These are phyloP conservation scores for Heliconius charithonia DNA, from an alignment of 2,888 invertebrate species.

Conservation along the genomic window DNA sequence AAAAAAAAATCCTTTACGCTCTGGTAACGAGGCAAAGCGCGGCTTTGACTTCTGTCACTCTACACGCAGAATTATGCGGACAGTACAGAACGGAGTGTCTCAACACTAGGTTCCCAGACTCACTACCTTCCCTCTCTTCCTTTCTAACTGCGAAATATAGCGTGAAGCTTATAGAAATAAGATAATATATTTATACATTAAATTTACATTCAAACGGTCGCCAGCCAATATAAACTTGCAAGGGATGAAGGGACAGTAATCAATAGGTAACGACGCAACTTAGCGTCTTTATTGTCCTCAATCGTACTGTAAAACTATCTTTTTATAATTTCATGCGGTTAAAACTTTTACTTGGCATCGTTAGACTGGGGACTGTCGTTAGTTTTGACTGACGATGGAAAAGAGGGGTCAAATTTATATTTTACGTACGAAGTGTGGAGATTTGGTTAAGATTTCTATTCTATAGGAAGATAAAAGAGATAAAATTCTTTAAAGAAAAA, in stretches of 20 bases:
- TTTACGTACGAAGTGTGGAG: no score
- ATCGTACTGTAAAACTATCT: constrained; percentile 26
- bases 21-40: neutral
- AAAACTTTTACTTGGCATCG: constrained; percentile 27
- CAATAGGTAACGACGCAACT: constrained; percentile 29
- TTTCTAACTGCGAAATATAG: neutral
- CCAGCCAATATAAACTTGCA: constrained; percentile 29
- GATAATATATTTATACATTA: neutral
- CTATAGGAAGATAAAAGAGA: no score
- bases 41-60: no score
- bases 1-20: no score
- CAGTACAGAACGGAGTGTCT: no score
- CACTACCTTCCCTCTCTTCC: neutral
- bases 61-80: no score
- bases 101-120: no score
- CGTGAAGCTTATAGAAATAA: neutral
- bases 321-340: constrained; percentile 31
- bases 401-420: neutral
- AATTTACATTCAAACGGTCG: constrained; percentile 27
- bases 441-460: no score
- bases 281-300: constrained; percentile 9
- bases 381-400: neutral
- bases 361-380: constrained; percentile 5
- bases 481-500: no score
- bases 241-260: constrained; percentile 17